Percentiles rank a stretch among this genome's conserved stretches.
phyloP scores from a whole-genome alignment of 2,888 invertebrate genomes.

The Eurois occulta region DNA sequence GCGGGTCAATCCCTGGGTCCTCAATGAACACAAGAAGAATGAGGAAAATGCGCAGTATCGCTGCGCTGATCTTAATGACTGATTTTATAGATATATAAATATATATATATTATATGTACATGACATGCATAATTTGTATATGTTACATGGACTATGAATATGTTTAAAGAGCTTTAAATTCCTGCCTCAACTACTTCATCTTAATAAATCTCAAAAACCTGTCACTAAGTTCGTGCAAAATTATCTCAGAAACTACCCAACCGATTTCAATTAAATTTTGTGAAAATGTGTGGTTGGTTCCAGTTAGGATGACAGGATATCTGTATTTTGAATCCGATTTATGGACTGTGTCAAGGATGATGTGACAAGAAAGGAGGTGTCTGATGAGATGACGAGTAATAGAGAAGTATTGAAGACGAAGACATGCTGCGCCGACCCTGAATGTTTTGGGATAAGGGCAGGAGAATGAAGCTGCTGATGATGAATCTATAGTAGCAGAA shows the following conservation, averaged over 20 bases:
- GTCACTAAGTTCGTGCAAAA: neutral
- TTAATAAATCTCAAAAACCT: neutral
- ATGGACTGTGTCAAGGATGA: neutral
- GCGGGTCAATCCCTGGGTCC: constrained; percentile 31
- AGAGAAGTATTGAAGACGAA: neutral
- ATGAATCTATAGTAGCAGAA: neutral
- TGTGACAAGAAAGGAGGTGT: neutral
- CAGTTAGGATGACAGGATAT: neutral
- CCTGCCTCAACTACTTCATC: neutral
- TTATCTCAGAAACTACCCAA: neutral
- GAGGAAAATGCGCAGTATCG: constrained; percentile 41
- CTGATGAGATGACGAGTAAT: neutral
- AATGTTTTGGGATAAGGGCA: neutral
- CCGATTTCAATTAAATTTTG: neutral
- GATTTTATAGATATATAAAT: constrained; percentile 21
- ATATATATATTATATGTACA: no score
- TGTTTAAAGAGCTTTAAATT: neutral
- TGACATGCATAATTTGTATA: neutral
- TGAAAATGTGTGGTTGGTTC: neutral
- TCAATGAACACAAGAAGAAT: constrained; percentile 7
- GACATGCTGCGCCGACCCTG: neutral
- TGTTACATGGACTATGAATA: neutral
- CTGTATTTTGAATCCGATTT: neutral
- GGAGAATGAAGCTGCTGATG: neutral
- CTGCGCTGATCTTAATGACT: constrained; percentile 21